Base-by-base conservation (phyloP, 64 coral and sea anemone genomes). In the Cladopsammia gracilis region DNA sequence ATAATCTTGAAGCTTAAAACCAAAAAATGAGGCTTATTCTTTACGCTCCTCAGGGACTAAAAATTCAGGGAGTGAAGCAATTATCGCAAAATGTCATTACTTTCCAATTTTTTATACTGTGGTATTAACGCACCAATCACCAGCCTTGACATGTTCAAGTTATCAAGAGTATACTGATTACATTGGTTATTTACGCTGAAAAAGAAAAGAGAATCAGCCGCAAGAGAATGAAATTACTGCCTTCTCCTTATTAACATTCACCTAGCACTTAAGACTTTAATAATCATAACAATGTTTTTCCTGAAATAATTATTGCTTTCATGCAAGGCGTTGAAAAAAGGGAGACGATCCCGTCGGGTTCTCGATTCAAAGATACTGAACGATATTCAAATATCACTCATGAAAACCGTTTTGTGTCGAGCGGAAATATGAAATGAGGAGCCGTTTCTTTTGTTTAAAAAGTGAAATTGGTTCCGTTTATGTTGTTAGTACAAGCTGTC, bases 71-170 rank as follows among this genome's bases (percentile, higher is more conserved):
- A 9, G 60, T 45, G 16, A 23, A 23, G 43, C 61, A 67, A 84
- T 84, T 83, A 46, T 84, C 20, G 20, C 25, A 84, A 50, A 44
- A 66, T 67, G 80, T 47, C 80, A 84, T 64, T 64, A 64, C 26
- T 48, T 68, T 84, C 68, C 43, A 84, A 84, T 84, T 49, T 84
- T 84, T 84, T 23, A 84, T 84, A 59, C n/a, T 48, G 80, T 84
- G 61, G 80, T 48, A 67, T 24, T 7, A 50, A 51, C 42, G 62
- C 8, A 23, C 80, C 80, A 84, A 84, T 84, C 44, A 50, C 3
- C 22, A 50, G 64, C 58, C 78, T 64, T 7, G 6, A 60, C 20
- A 62, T 64, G 19, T 64, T 82, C 16, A 44, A 46, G 58, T 82
- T 64, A 82, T 64, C 78, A 50, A 68, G 5, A 22, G 19, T 49